phyloP scores from a whole-genome alignment of 2,797 vertebrate species.

The Myotis myotis region DNA sequence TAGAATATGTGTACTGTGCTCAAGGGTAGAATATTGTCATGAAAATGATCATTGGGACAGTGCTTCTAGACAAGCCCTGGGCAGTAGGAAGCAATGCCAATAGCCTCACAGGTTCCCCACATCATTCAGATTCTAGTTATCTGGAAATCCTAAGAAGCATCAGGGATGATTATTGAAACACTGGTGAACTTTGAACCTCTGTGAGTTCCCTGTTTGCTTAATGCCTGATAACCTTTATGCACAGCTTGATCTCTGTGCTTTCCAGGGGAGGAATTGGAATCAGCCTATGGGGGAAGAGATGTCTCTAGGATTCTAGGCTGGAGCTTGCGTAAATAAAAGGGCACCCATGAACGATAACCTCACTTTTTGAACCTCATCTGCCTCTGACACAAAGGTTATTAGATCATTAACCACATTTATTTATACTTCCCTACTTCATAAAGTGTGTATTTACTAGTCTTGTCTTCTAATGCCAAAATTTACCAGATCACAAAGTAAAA shows the following conservation, averaged over 20 bases:
- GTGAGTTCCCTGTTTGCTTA: conserved; percentile 70
- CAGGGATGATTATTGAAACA: conserved; percentile 9
- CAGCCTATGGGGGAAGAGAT: conserved; percentile 67
- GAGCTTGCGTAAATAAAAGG: conserved; percentile 52
- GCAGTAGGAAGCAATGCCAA: conserved; percentile 3
- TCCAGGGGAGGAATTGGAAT: conserved; percentile 67
- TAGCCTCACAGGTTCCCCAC: background rate
- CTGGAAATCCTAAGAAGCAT: conserved; percentile 1
- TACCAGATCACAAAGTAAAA: conserved; percentile 39
- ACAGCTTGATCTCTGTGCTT: conserved; percentile 57
- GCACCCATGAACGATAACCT: conserved; percentile 43
- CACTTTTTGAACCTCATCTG: conserved; percentile 31
- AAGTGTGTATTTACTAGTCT: conserved; percentile 46
- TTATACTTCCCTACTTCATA: conserved; percentile 17
- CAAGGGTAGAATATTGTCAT: conserved; percentile 22
- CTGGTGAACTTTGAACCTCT: conserved; percentile 61
- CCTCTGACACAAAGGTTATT: conserved; percentile 30
- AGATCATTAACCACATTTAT: conserved; percentile 47
- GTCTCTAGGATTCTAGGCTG: conserved; percentile 55
- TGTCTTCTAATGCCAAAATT: conserved; percentile 14
- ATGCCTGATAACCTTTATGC: conserved; percentile 53
- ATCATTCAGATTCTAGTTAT: background rate
- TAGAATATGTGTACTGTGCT: background rate
- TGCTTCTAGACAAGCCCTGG: background rate
- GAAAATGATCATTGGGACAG: background rate